Evolutionary conservation across 2,888 invertebrate genomes (phyloP).

Genomic region (Tillus elongatus): DNA sequence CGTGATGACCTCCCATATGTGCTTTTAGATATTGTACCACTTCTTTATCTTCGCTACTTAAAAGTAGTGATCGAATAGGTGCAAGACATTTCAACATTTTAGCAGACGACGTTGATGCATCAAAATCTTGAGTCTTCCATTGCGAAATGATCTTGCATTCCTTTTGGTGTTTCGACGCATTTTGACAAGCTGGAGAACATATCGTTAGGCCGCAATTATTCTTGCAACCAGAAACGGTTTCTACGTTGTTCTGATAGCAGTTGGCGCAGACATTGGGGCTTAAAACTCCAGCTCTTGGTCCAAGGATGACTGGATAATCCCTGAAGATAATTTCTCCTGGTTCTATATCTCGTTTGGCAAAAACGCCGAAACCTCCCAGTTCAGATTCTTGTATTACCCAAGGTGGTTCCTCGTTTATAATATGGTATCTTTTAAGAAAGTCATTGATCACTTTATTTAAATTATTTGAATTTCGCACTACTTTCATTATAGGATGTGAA

Average conservation of each 20-base stretch:
- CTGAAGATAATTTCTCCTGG: conserved; percentile 61
- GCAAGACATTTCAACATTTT: conserved; percentile 38
- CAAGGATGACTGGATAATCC: conserved; percentile 60
- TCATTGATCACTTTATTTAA: conserved; percentile 20
- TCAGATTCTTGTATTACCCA: conserved; percentile 56
- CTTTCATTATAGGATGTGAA: too few species aligned
- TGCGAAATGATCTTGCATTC: conserved; percentile 57
- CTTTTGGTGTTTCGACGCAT: conserved; percentile 47
- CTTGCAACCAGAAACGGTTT: too few species aligned
- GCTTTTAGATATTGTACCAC: conserved; percentile 48
- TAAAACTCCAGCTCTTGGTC: conserved; percentile 52
- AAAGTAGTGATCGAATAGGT: conserved; percentile 40
- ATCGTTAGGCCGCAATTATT: conserved; percentile 59
- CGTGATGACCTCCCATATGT: conserved; percentile 48
- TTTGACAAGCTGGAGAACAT: conserved; percentile 57
- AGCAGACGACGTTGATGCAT: conserved; percentile 26
- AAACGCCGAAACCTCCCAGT: conserved; percentile 61
- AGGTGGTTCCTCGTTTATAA: conserved; percentile 30
- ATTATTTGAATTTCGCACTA: not conserved
- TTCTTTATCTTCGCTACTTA: conserved; percentile 42
- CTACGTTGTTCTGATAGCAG: too few species aligned
- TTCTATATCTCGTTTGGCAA: conserved; percentile 57
- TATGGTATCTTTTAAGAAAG: conserved; percentile 21
- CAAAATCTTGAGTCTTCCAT: conserved; percentile 44
- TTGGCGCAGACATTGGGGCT: conserved; percentile 51